Conservation (phyloP, 1,140 invertebrate genomes). For the Cecropterus lyciades region DNA sequence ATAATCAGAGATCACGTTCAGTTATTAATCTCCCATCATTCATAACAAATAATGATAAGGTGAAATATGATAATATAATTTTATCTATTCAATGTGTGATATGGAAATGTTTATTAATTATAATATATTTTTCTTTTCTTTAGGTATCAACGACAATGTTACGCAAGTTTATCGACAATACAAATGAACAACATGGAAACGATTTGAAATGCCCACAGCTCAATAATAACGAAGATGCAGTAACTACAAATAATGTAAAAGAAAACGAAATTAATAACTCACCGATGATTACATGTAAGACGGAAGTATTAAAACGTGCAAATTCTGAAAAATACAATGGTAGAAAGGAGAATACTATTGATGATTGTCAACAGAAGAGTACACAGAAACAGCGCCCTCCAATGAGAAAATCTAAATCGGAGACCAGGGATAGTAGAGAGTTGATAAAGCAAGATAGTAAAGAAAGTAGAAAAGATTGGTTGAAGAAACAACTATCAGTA, state of each 20-base stretch:
- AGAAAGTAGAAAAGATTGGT: slow-evolving; percentile 80
- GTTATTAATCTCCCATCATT: slow-evolving; percentile 91
- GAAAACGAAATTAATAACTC: slow-evolving; percentile 47
- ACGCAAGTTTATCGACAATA: too few species aligned
- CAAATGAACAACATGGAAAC: slow-evolving; percentile 86
- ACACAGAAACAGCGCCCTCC: slow-evolving; percentile 39
- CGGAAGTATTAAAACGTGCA: slow-evolving; percentile 52
- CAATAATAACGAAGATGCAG: slow-evolving; percentile 55
- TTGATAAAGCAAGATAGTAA: slow-evolving; percentile 72
- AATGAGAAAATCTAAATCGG: slow-evolving; percentile 56
- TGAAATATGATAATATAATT: slow-evolving; percentile 56
- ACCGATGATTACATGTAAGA: slow-evolving; percentile 48
- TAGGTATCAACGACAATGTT: slow-evolving; percentile 88
- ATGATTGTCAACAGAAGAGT: slow-evolving; percentile 54
- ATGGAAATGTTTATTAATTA: too few species aligned
- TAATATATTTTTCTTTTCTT: slow-evolving; percentile 43
- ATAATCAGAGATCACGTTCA: slow-evolving; percentile 79
- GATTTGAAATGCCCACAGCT: slow-evolving; percentile 88
- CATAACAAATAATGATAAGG: slow-evolving; percentile 88
- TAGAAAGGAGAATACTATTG: slow-evolving; percentile 45
- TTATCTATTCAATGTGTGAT: too few species aligned
- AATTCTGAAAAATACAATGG: slow-evolving; percentile 57
- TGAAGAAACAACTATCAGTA: slow-evolving; percentile 86
- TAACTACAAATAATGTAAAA: slow-evolving; percentile 30
- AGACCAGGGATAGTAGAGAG: slow-evolving; percentile 58